Conservation (phyloP, 2,797 vertebrate genomes). For the Sebastes paucispinis region DNA sequence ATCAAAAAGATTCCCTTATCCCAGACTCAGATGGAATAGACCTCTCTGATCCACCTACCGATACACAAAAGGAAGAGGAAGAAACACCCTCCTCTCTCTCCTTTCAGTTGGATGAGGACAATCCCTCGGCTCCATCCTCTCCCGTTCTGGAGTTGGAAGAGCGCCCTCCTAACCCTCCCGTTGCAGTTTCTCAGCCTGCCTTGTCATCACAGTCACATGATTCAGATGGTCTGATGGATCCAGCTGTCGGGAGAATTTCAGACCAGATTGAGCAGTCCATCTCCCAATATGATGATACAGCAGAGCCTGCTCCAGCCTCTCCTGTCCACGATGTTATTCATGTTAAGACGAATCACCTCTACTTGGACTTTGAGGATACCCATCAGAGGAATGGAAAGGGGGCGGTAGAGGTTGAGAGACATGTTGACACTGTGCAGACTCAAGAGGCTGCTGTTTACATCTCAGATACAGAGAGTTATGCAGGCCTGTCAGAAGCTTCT, state of each 20-base stretch:
- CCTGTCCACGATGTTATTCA: slow-evolving; percentile 10
- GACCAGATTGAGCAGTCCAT: neutral
- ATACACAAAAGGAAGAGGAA: neutral
- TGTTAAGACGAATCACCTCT: slow-evolving; percentile 7
- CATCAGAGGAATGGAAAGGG: neutral
- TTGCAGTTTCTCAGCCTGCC: neutral
- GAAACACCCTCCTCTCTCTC: neutral
- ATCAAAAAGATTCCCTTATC: neutral
- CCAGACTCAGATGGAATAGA: neutral
- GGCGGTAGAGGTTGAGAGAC: neutral
- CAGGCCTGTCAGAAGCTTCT: neutral
- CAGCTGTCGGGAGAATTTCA: neutral
- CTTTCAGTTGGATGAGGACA: neutral
- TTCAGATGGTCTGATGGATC: neutral
- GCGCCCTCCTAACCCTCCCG: neutral
- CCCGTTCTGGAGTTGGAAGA: neutral
- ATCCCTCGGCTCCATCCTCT: neutral
- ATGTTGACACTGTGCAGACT: slow-evolving; percentile 11
- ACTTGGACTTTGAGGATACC: slow-evolving; percentile 1
- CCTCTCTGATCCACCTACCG: neutral
- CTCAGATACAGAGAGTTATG: slow-evolving; percentile 13
- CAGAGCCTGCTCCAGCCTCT: neutral
- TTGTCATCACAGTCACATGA: neutral
- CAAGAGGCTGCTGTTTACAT: neutral
- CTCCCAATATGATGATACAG: neutral